Base-by-base conservation (phyloP, 2,797 vertebrate species). In the Poecilia wingei region DNA sequence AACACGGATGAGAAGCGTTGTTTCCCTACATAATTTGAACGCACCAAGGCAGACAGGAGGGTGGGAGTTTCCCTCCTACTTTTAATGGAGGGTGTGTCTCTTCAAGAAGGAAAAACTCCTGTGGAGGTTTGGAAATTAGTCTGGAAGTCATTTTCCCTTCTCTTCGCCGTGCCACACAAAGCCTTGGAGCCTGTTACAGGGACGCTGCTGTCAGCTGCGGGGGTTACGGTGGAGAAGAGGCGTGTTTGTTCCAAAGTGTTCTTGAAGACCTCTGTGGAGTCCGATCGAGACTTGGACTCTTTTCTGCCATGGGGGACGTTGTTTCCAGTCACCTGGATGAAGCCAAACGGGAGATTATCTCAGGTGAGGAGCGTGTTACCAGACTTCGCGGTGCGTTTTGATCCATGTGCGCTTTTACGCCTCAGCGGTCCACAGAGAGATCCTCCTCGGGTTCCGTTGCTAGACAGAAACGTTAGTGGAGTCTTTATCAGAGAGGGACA, bases 261-360 rank as follows among this genome's bases (percentile, higher is more conserved):
- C 25, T 14, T 25, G 28, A 0, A 9, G 53, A 72, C 31, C 51
- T 74, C 59, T 55, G 76, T 22, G 78, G 84, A 79, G 59, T 66
- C 41, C 3, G 39, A 4, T 18, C 46, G 80, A 85, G 82, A 68
- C 69, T 43, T n/a, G 31, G 77, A 83, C 49, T 51, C 72, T 3
- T 69, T 28, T 91, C 91, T 92, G 90, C 18, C 87, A 98, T 98
- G 97, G 97, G 98, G 90, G 97, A 98, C 94, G 94, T 97, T 71
- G 88, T 98, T 93, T 98, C 98, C 82, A 96, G 95, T 91, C 97
- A 98, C 96, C 97, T 98, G 95, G 97, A 98, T 92, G 97, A 98
- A 88, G 91, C 94, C 88, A 96, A 96, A 83, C 96, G 97, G 83
- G 97, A 97, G 91, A 91, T 97, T 28, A 96, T 98, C 86, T 86